Base-by-base conservation (phyloP, 2,888 invertebrate genomes). In the Tanypteryx hageni region DNA sequence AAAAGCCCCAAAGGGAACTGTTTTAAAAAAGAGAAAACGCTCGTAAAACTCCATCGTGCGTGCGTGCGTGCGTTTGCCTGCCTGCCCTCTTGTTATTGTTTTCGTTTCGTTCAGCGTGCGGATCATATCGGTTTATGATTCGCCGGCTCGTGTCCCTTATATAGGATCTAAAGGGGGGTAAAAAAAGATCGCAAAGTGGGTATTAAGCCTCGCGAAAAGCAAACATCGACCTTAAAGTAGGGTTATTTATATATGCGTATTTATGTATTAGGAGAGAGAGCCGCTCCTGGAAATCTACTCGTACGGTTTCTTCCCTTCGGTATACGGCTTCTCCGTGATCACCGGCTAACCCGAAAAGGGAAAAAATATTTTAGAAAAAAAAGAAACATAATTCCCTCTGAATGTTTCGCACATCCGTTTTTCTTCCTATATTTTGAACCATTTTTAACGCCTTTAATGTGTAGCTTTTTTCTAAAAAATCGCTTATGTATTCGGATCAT, bases 151-250 rank as follows among this genome's bases (percentile, higher is more conserved):
- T 27, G 76, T 27, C 13, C 18, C 8, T 18, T 27, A 61, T 7
- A 61, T 13, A 61, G 27, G 27, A 44, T 44, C 44, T 44, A 27
- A 27, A 14, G 11, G 76, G 18, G 61, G 61, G 0, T n/a, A 59
- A 59, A 59, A 89, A 89, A 44, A 89, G n/a, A 64, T 44, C 59
- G 89, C 64, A 68, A 64, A 89, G 89, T 89, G 89, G 89, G 89
- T 68, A 89, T 89, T 89, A 64, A 89, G 89, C 31, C 89, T 44
- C 44, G 64, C 44, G 64, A 89, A 64, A 89, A 44, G 31, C 89
- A 89, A 89, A 89, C 89, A 89, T 11, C 22, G 22, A 11, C 27
- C 76, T 11, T 22, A 76, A 76, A 76, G 76, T 10, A 76, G 13
- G 22, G 22, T 76, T 76, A 76, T 7, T 76, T 76, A 76, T 61